A percentile compares a stretch with the other conserved stretches of the same genome.
phyloP scores from a whole-genome alignment of 2,797 vertebrate species.

The Streptopelia turtur region DNA sequence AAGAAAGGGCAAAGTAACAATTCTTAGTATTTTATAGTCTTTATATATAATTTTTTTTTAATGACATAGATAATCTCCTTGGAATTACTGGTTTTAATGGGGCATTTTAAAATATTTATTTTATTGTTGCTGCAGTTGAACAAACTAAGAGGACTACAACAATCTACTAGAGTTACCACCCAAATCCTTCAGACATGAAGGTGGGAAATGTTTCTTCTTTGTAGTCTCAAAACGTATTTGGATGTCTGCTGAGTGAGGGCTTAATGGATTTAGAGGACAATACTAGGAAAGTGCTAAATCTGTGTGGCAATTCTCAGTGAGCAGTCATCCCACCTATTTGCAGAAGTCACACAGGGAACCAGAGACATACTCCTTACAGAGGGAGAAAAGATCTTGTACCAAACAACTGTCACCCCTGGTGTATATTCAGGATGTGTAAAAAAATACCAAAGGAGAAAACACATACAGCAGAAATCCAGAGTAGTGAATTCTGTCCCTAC shows the following conservation, averaged over 20 bases:
- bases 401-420: background rate
- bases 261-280: background rate
- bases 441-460: background rate
- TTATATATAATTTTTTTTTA: background rate
- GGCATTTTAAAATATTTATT: background rate
- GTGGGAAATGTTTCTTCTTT: background rate
- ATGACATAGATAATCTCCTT: background rate
- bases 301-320: background rate
- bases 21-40: background rate
- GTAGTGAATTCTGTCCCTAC: background rate
- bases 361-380: background rate
- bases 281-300: background rate
- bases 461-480: background rate
- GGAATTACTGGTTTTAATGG: background rate
- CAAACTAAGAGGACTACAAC: background rate
- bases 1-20: background rate
- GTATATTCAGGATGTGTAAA: background rate
- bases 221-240: background rate
- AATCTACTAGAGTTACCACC: background rate
- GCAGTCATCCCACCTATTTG: background rate
- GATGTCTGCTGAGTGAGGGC: background rate
- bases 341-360: background rate
- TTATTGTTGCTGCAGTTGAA: background rate
- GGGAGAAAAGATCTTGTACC: background rate
- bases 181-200: background rate